Base-by-base conservation (phyloP, 1,140 invertebrate genomes). In the Hormaphis cornu region DNA sequence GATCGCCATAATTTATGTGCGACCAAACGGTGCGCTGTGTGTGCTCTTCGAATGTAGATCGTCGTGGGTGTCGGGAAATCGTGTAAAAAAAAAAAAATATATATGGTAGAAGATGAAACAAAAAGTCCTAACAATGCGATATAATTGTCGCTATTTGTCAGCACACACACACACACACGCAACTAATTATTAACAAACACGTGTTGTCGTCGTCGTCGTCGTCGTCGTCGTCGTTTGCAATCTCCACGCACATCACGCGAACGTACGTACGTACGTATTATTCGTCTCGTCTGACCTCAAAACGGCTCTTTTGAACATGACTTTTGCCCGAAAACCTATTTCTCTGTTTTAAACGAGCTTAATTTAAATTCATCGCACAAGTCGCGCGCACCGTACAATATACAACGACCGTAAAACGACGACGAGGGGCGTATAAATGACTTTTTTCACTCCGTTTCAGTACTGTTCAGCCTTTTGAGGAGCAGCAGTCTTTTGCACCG, bases 241-340 rank as follows among this genome's bases (percentile, higher is more conserved):
- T 63, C n/a, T 63, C 20, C 16, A 26, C 58, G 40, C 58, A 30
- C 35, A 40, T 40, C 16, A 18, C 24, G 22, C 33, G 6, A 37
- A 37, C 48, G n/a, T n/a, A n/a, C n/a, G n/a, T n/a, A n/a, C n/a
- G n/a, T n/a, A n/a, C n/a, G n/a, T 48, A 48, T 63, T 33, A 48
- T 63, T 48, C 59, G 12, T 63, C 42, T 63, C 28, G 24, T 42
- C 37, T 42, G 58, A 61, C 58, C 40, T 61, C 24, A 61, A n/a
- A 54, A 54, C 52, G n/a, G 52, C 24, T 35, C 28, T 44, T 61
- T 40, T 18, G 22, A 42, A 42, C 20, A 42, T 8, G 56, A 40
- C 35, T 59, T 59, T 59, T 59, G 56, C 37, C 35, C 20, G 56
- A 42, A 59, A 59, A 59, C 35, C 40, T 61, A 26, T 44, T 61